phyloP scores from a whole-genome alignment of 2,113 vertebrate genomes.

The Podarcis muralis region DNA sequence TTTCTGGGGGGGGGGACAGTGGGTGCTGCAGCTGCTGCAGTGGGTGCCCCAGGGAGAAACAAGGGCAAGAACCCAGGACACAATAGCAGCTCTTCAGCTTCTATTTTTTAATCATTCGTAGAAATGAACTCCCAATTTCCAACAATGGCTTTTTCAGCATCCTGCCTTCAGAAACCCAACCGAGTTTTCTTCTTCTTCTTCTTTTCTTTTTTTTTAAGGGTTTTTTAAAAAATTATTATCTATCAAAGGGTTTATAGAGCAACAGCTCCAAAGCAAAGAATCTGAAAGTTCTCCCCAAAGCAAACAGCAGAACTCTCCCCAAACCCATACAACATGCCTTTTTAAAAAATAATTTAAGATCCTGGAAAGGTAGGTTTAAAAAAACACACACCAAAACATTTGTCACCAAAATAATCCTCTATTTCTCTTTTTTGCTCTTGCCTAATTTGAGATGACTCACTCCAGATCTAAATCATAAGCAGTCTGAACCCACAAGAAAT shows the following conservation, averaged over 20 bases:
- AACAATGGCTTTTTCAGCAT: neutral
- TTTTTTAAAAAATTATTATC: neutral
- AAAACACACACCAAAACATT: neutral
- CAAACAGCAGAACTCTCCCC: neutral
- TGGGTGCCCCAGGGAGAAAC: neutral
- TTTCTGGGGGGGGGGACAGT: neutral
- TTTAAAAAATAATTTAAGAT: neutral
- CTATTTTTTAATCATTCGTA: neutral
- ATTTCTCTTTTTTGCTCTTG: neutral
- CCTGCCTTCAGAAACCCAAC: neutral
- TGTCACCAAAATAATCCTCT: neutral
- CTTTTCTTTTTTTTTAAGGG: neutral
- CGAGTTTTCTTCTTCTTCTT: neutral
- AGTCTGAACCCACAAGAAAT: neutral
- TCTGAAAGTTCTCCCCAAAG: neutral
- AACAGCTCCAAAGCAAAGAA: neutral
- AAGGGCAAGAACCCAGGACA: neutral
- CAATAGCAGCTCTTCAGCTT: fast-evolving
- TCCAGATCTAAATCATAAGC: neutral
- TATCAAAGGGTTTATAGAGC: neutral
- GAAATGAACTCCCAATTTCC: neutral
- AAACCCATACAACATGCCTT: neutral
- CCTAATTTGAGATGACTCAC: too few relatives aligned
- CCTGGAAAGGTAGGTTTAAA: neutral
- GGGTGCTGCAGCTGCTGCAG: neutral